A percentile compares a stretch with the other conserved stretches of the same genome.
Evolutionary conservation across 2,888 invertebrate species (phyloP).

Genomic region (Temnothorax unifasciatus): DNA sequence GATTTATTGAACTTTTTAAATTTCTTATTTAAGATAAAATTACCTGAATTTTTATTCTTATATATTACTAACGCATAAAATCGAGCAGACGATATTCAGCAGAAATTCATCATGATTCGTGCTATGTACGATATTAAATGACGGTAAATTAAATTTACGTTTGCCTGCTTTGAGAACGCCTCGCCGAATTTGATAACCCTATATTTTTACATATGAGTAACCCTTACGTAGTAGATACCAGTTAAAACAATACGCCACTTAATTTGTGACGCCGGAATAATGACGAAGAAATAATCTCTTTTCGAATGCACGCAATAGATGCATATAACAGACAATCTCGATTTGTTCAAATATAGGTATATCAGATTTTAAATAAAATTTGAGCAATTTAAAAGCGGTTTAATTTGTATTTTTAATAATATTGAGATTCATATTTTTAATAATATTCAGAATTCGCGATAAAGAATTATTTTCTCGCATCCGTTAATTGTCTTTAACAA

Average conservation of each 20-base stretch:
- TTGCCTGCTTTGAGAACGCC: conserved; percentile 24
- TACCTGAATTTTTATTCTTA: background rate
- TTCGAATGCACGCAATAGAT: conserved; percentile 50
- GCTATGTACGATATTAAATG: conserved; percentile 22
- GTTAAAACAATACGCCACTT: conserved; percentile 21
- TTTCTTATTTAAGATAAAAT: background rate
- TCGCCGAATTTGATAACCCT: conserved; percentile 16
- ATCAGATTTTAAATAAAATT: background rate
- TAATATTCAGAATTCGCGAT: background rate
- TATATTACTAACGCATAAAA: conserved; percentile 1
- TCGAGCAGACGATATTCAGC: conserved; percentile 20
- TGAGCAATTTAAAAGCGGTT: background rate
- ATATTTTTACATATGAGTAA: background rate
- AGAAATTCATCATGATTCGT: conserved; percentile 14
- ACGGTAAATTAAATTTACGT: conserved; percentile 25
- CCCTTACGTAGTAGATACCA: background rate
- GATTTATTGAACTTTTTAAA: background rate
- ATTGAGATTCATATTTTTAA: background rate
- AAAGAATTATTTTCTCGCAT: background rate
- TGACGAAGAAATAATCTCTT: conserved; percentile 53
- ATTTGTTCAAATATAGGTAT: conserved; percentile 43
- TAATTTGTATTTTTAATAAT: background rate
- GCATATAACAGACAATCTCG: conserved; percentile 42
- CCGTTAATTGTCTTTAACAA: background rate
- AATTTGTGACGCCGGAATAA: conserved; percentile 25